These are phyloP conservation scores for Ennomos erosarius DNA, from an alignment of 2,888 invertebrate species.

Conservation along the genomic window DNA sequence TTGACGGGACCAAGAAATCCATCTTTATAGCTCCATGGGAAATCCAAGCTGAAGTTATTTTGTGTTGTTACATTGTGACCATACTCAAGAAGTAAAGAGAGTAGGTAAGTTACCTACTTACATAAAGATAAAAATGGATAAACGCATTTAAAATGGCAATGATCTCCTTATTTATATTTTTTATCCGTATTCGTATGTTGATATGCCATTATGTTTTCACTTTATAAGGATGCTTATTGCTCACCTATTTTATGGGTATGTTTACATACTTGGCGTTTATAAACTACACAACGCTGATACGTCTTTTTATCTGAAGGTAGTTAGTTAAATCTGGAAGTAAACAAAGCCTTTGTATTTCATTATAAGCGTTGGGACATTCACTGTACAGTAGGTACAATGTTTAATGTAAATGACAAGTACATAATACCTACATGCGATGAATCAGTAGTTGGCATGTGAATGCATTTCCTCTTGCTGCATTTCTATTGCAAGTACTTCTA, in stretches of 20 bases:
- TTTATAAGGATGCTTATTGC: background rate
- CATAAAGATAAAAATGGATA: background rate
- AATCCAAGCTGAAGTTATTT: too few species aligned
- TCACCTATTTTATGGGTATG: conserved; percentile 6
- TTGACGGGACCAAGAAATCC: too few species aligned
- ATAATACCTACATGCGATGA: conserved; percentile 40
- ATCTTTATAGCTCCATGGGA: too few species aligned
- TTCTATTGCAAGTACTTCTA: conserved; percentile 1
- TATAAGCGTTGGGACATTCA: conserved; percentile 23
- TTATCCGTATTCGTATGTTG: conserved; percentile 2
- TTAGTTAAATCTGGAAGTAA: conserved; percentile 5
- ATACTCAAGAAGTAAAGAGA: too few species aligned
- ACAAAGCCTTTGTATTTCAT: conserved; percentile 40
- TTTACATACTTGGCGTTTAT: background rate
- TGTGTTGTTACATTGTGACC: too few species aligned
- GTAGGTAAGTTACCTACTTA: too few species aligned
- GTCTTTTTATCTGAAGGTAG: conserved; percentile 2
- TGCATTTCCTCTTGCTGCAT: conserved; percentile 40
- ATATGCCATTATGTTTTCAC: background rate
- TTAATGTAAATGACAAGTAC: conserved; percentile 42
- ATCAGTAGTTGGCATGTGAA: conserved; percentile 43
- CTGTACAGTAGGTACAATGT: conserved; percentile 23
- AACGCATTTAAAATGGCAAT: conserved; percentile 1
- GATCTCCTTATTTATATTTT: conserved; percentile 1
- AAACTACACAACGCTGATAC: background rate